phyloP scores from a whole-genome alignment of 1,140 invertebrate species.

The Pogonomyrmex californicus region DNA sequence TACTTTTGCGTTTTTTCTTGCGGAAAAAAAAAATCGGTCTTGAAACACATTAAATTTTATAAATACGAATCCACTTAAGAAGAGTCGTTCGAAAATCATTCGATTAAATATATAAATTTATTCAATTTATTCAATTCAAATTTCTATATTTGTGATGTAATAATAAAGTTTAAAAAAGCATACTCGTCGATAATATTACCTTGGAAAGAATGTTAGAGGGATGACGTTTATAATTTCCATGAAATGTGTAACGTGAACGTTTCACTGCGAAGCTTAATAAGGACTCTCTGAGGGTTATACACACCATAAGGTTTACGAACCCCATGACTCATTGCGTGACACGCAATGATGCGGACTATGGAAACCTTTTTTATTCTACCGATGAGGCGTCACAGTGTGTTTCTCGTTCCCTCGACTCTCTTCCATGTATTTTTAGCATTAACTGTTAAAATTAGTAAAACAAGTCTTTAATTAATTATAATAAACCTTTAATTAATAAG shows the following conservation, averaged over 20 bases:
- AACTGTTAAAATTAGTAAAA: neutral
- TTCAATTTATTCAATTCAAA: neutral
- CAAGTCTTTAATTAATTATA: neutral
- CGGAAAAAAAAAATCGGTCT: neutral
- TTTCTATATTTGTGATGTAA: neutral
- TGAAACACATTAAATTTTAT: neutral
- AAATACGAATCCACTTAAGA: neutral
- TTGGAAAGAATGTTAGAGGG: neutral
- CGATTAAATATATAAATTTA: constrained; percentile 3
- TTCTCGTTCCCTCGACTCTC: neutral
- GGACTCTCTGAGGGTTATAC: constrained; percentile 39
- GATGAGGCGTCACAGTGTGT: neutral
- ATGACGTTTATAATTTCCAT: constrained; percentile 13
- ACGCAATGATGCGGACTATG: constrained; percentile 72
- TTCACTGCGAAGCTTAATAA: constrained; percentile 30
- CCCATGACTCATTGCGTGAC: constrained; percentile 74
- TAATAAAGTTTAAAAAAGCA: neutral
- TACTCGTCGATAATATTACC: constrained; percentile 2
- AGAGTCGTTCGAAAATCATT: too few species aligned
- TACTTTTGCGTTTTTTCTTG: neutral
- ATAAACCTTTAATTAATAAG: neutral
- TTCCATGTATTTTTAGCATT: neutral
- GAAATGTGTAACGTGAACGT: neutral
- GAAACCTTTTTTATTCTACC: constrained; percentile 38
- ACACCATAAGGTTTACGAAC: constrained; percentile 72